Conservation (phyloP, 1,140 invertebrate species). For the Danaus plexippus region DNA sequence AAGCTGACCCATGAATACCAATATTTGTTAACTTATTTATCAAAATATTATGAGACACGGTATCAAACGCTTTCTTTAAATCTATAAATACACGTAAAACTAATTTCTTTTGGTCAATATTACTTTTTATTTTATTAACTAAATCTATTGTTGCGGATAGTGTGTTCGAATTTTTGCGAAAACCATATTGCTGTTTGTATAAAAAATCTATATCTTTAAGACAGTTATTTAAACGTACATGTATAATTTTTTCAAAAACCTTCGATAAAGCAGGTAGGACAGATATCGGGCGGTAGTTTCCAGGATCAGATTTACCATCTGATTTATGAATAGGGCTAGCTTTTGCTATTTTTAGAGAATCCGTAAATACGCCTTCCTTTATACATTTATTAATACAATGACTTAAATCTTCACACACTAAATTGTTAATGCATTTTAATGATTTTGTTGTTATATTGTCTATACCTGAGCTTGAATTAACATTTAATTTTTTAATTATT, state of each 20-base stretch:
- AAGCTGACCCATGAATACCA: conserved; percentile 4
- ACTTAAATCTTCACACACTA: too few relatives aligned
- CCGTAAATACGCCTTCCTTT: conserved; percentile 18
- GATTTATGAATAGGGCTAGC: conserved; percentile 27
- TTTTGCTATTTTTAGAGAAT: conserved; percentile 25
- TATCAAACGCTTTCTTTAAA: too few relatives aligned
- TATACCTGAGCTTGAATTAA: conserved; percentile 3
- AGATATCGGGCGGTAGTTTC: conserved; percentile 4
- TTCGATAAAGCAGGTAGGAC: conserved; percentile 7
- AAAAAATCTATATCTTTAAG: conserved; percentile 14
- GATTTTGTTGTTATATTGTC: conserved; percentile 3
- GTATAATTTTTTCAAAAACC: conserved; percentile 24
- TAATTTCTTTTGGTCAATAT: conserved; percentile 22
- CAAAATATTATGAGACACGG: too few relatives aligned
- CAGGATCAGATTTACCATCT: not conserved
- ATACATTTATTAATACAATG: too few relatives aligned
- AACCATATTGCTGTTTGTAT: conserved; percentile 23
- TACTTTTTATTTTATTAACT: conserved; percentile 21
- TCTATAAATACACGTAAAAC: conserved; percentile 22
- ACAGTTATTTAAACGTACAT: conserved; percentile 15
- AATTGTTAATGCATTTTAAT: conserved; percentile 5
- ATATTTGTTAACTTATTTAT: too few relatives aligned
- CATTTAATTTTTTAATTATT: conserved; percentile 5
- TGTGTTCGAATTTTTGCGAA: conserved; percentile 21
- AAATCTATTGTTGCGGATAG: conserved; percentile 22